A percentile compares a stretch with the other conserved stretches of the same genome.
These are phyloP conservation scores for Callorhinus ursinus DNA, from an alignment of 2,113 vertebrate species.

Conservation along the genomic window DNA sequence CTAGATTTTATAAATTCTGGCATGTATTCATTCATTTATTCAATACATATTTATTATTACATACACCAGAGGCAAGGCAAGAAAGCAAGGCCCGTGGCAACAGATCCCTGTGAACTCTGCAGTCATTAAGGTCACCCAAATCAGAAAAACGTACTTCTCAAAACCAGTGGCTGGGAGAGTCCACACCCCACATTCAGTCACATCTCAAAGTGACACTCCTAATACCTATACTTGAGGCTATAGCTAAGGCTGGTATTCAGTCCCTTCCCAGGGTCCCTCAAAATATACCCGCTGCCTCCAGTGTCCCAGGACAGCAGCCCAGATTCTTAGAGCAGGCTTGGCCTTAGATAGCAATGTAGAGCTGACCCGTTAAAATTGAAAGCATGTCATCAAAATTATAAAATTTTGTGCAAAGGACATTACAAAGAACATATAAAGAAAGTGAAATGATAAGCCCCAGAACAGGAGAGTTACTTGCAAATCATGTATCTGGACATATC, in stretches of 20 bases:
- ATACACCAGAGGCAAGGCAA: neutral
- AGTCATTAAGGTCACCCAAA: neutral
- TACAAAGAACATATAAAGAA: slow-evolving; percentile 26
- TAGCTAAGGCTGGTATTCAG: neutral
- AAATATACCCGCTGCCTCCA: neutral
- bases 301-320: neutral
- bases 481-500: neutral
- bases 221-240: neutral
- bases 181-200: neutral
- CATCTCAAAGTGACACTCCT: neutral
- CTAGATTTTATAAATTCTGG: slow-evolving; percentile 19
- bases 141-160: neutral
- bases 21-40: slow-evolving; percentile 10
- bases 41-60: neutral
- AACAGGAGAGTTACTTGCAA: neutral
- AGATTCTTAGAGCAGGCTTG: neutral
- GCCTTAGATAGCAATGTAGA: neutral
- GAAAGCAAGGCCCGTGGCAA: neutral
- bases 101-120: neutral
- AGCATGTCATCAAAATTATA: neutral
- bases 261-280: neutral
- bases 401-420: neutral
- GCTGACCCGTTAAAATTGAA: neutral
- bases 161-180: neutral
- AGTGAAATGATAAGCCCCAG: neutral